Evolutionary conservation across 2,888 invertebrate genomes (phyloP).

Genomic region (Acholoe squamosa): DNA sequence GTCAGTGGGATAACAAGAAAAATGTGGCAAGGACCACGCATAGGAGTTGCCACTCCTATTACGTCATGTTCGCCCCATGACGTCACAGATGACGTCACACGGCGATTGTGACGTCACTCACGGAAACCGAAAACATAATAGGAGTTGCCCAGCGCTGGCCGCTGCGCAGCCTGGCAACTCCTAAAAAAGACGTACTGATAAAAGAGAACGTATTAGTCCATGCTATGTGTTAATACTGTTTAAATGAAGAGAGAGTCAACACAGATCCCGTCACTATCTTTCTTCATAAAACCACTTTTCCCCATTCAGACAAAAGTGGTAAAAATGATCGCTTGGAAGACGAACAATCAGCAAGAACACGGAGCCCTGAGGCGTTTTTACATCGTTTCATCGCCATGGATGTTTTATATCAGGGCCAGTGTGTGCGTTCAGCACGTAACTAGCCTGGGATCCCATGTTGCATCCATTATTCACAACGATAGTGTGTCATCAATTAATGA

Average conservation of each 20-base stretch:
- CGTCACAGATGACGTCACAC: no score
- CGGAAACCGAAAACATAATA: no score
- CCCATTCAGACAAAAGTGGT: background rate
- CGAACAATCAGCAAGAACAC: background rate
- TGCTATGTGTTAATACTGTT: background rate
- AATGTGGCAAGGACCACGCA: no score
- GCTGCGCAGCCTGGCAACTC: no score
- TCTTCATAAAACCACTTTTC: background rate
- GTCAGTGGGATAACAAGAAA: no score
- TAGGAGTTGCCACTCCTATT: no score
- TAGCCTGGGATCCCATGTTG: background rate
- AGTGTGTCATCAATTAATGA: no score
- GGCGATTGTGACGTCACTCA: no score
- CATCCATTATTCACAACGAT: no score
- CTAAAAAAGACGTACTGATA: no score
- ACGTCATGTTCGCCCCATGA: no score
- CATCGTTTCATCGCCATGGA: background rate
- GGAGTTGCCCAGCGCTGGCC: no score
- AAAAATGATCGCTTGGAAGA: background rate
- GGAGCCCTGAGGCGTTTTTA: background rate
- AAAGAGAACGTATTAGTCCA: background rate
- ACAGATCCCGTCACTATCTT: background rate
- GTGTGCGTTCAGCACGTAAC: background rate
- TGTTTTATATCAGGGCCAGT: background rate
- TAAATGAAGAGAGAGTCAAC: background rate